Evolutionary conservation across 2,797 vertebrate species (phyloP), one percentile per base, ranked within the genome.

Genomic region (Babyrousa celebensis): DNA sequence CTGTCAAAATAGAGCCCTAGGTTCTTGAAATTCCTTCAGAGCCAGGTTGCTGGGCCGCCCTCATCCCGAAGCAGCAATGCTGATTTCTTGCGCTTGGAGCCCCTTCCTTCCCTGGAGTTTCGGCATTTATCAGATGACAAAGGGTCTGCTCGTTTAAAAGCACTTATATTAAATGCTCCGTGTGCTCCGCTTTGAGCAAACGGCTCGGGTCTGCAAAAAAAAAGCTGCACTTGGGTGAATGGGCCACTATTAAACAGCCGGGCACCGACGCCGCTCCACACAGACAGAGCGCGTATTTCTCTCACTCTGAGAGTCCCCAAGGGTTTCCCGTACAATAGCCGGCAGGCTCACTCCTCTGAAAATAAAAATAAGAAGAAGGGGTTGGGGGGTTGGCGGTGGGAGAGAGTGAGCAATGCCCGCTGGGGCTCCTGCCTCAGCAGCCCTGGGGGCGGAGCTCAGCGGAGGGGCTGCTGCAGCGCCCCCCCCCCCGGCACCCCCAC

Each of bases 41-140:
- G 78, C 52, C 77, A 4, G 0, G 83, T 40, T n/a, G 43, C 85
- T 10, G 0, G 0, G 11, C 85, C 8, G 48, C 65, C 78, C 12
- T 17, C 1, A 2, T n/a, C 68, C 85, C 60, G 4, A 6, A 40
- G 91, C 77, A 3, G 36, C 65, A 23, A 0, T 7, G 68, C 84
- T 12, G 36, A n/a, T 8, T 17, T 54, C 83, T 16, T 4, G 17
- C 1, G 74, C 91, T 68, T 14, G 12, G 5, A 9, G 74, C 36
- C 77, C 91, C 86, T 87, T 94, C 90, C 79, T 93, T 82, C 43
- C 82, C 82, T 0, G 12, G 95, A 89, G 96, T 82, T 95, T 77
- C 9, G 94, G 89, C 89, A 90, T 95, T 97, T 94, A 71, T 67
- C 96, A 56, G 90, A 90, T 56, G 94, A 97, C 97, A 96, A 94